Conservation (phyloP, 37 sponge, comb jelly and placozoan genomes). For the Chondrosia reniformis region DNA sequence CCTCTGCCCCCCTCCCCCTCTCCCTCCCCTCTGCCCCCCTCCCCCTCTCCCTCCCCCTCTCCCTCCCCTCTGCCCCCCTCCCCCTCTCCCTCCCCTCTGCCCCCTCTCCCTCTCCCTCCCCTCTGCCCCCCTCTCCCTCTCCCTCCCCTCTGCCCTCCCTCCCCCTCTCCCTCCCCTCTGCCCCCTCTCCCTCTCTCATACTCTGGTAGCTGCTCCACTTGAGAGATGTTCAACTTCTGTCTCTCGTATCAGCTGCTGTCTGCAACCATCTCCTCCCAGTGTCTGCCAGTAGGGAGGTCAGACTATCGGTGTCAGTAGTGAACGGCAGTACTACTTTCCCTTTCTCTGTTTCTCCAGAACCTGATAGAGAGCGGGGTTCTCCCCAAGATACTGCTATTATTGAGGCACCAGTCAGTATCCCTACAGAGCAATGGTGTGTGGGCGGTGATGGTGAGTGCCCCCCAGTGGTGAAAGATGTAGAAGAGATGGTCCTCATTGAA, state of each 20-base stretch:
- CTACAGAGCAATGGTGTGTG: background rate
- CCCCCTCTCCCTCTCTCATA: background rate
- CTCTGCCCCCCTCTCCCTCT: background rate
- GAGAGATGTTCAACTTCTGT: too few species aligned
- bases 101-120: background rate
- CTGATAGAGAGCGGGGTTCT: conserved; percentile 7
- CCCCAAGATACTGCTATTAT: background rate
- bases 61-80: background rate
- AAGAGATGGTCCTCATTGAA: too few species aligned
- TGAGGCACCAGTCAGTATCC: background rate
- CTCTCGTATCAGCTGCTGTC: background rate
- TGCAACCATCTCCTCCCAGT: conserved; percentile 14
- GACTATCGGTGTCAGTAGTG: background rate
- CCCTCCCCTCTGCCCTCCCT: background rate
- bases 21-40: background rate
- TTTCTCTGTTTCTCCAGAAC: background rate
- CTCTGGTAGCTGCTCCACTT: too few species aligned
- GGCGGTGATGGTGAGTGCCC: conserved; percentile 12
- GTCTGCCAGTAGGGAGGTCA: conserved; percentile 13
- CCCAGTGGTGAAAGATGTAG: too few species aligned
- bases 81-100: background rate
- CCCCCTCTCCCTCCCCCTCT: background rate
- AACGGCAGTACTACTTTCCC: background rate
- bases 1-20: background rate
- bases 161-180: background rate